Conservation (phyloP, 1,140 invertebrate genomes). For the Trichoplusia ni region DNA sequence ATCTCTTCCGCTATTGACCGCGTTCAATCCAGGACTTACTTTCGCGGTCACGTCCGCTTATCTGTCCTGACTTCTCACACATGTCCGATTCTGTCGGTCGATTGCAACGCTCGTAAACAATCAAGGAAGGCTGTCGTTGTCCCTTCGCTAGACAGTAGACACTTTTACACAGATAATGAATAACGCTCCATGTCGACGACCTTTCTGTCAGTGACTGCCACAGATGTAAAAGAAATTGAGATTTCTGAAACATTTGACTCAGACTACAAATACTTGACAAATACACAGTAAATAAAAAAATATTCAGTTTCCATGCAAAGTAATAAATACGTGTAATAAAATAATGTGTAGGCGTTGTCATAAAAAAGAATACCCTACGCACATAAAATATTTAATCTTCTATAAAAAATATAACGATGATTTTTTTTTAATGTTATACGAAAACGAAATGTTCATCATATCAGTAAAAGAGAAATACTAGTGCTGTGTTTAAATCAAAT, state of each 20-base stretch:
- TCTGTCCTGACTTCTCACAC: constrained; percentile 24
- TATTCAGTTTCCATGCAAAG: no score
- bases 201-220: background rate
- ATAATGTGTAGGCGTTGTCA: no score
- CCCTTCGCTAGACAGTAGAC: background rate
- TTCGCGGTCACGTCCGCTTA: constrained; percentile 2
- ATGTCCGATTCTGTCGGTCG: constrained; percentile 25
- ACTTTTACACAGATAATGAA: constrained; percentile 1
- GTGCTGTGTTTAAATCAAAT: no score
- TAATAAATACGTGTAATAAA: no score
- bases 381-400: no score
- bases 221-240: background rate
- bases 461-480: no score
- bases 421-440: no score
- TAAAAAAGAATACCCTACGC: no score
- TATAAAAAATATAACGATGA: no score
- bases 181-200: background rate
- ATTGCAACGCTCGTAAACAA: constrained; percentile 15
- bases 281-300: no score
- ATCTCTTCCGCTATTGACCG: constrained; percentile 9
- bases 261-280: no score
- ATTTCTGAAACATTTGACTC: background rate
- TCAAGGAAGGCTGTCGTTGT: background rate
- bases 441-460: no score
- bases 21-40: background rate